A percentile compares a stretch with the other conserved stretches of the same genome.
These are phyloP conservation scores for Apistogramma diplotaenia DNA, from an alignment of 2,113 vertebrate species.

Conservation along the genomic window DNA sequence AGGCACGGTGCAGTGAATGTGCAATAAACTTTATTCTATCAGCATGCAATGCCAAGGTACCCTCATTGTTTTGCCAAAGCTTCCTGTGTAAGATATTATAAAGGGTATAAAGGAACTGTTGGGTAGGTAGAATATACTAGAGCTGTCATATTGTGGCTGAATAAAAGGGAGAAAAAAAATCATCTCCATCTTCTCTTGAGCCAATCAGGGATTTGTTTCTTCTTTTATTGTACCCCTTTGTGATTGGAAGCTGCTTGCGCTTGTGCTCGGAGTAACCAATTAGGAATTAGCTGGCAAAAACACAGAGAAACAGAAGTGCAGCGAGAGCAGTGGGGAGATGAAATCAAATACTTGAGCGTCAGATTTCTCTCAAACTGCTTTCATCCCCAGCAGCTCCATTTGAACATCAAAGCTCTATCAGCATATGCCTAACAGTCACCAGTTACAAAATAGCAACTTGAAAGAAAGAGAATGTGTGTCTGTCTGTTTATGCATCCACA, in stretches of 20 bases:
- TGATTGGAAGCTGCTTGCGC: constrained; percentile 51
- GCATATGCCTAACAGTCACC: constrained; percentile 61
- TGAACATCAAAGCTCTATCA: constrained; percentile 66
- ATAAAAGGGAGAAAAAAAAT: neutral
- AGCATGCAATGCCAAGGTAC: neutral
- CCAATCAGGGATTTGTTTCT: constrained; percentile 12
- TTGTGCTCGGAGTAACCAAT: constrained; percentile 55
- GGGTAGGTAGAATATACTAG: neutral
- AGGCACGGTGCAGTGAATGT: neutral
- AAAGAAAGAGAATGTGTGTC: constrained; percentile 43
- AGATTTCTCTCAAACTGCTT: constrained; percentile 62
- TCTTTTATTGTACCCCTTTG: constrained; percentile 5
- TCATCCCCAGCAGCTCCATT: constrained; percentile 65
- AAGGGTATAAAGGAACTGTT: neutral
- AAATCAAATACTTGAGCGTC: constrained; percentile 58
- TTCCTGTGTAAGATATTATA: neutral
- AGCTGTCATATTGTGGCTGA: neutral
- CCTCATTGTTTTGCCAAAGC: neutral
- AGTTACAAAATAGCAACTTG: constrained; percentile 52
- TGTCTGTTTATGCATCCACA: constrained; percentile 40
- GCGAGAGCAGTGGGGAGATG: constrained; percentile 18
- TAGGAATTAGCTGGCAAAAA: constrained; percentile 57
- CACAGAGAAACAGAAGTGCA: constrained; percentile 40
- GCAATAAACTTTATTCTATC: neutral
- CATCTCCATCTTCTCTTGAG: constrained; percentile 1